Conservation (phyloP, 2,888 invertebrate species). For the Oxytorus armatus region DNA sequence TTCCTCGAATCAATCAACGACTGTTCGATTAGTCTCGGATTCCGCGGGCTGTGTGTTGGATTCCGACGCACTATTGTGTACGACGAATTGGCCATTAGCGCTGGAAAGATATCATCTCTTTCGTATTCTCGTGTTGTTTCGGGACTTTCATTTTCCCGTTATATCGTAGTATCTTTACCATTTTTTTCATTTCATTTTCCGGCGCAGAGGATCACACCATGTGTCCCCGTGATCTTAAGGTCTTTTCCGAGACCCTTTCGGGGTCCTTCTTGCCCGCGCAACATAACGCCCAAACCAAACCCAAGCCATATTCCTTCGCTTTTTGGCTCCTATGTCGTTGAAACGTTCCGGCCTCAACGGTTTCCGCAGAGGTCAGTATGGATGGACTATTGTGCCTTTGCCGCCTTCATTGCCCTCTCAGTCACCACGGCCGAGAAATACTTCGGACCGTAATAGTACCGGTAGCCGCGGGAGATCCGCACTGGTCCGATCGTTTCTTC, state of each 20-base stretch:
- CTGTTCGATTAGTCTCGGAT: slow-evolving; percentile 70
- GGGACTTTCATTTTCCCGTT: slow-evolving; percentile 48
- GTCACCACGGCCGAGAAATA: slow-evolving; percentile 44
- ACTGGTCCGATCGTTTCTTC: slow-evolving; percentile 49
- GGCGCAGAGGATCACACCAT: slow-evolving; percentile 43
- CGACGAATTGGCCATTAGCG: slow-evolving; percentile 73
- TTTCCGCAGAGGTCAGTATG: slow-evolving; percentile 37
- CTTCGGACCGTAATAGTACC: slow-evolving; percentile 71
- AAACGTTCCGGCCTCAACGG: slow-evolving; percentile 39
- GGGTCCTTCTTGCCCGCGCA: slow-evolving; percentile 16
- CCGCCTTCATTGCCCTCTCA: slow-evolving; percentile 55
- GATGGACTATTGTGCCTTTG: slow-evolving; percentile 41
- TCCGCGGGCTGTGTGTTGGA: slow-evolving; percentile 53
- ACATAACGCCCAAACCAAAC: slow-evolving; percentile 7
- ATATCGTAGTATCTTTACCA: slow-evolving; percentile 28
- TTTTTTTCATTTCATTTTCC: slow-evolving; percentile 17
- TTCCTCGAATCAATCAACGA: slow-evolving; percentile 71
- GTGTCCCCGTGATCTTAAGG: slow-evolving; percentile 44
- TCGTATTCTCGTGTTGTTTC: slow-evolving; percentile 34
- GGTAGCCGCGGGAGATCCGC: slow-evolving; percentile 75
- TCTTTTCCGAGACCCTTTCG: slow-evolving; percentile 49
- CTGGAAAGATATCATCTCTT: slow-evolving; percentile 71
- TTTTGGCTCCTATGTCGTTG: slow-evolving; percentile 34
- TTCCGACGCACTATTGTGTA: slow-evolving; percentile 69
- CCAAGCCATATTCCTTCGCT: slow-evolving; percentile 19